A percentile compares a stretch with the other conserved stretches of the same genome.
Evolutionary conservation across 1,140 invertebrate genomes (phyloP).

Genomic region (Oedothorax gibbosus): DNA sequence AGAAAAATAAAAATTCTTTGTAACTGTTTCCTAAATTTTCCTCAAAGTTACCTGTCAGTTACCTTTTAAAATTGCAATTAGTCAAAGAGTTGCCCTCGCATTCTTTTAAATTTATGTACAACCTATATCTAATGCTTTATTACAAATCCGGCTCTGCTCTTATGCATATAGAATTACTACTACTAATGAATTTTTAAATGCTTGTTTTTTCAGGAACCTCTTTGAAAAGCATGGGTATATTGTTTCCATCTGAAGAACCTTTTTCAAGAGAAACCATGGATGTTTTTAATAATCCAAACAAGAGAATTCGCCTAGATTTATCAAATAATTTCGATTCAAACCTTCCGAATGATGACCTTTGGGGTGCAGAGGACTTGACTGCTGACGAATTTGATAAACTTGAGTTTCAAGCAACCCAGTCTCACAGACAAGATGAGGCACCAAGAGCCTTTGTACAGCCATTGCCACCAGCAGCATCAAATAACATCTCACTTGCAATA

Average conservation of each 20-base stretch:
- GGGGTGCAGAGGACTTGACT: conserved; percentile 47
- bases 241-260: neutral
- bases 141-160: too few species aligned
- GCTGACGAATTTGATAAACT: conserved; percentile 58
- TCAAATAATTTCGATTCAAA: neutral
- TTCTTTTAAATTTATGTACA: too few species aligned
- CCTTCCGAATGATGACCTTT: conserved; percentile 38
- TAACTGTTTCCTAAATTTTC: too few species aligned
- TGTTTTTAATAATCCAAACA: conserved; percentile 1
- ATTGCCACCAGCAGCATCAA: too few species aligned
- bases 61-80: too few species aligned
- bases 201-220: neutral
- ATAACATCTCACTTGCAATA: too few species aligned
- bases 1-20: too few species aligned
- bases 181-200: neutral
- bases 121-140: too few species aligned
- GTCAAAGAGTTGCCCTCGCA: too few species aligned
- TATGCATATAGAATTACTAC: neutral
- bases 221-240: neutral
- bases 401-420: conserved; percentile 49
- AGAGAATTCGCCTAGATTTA: conserved; percentile 34
- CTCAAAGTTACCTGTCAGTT: too few species aligned
- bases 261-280: conserved; percentile 22
- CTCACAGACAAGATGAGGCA: too few species aligned
- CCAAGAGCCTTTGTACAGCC: too few species aligned